Conservation (phyloP, 2,797 vertebrate species). For the Agapornis canus region DNA sequence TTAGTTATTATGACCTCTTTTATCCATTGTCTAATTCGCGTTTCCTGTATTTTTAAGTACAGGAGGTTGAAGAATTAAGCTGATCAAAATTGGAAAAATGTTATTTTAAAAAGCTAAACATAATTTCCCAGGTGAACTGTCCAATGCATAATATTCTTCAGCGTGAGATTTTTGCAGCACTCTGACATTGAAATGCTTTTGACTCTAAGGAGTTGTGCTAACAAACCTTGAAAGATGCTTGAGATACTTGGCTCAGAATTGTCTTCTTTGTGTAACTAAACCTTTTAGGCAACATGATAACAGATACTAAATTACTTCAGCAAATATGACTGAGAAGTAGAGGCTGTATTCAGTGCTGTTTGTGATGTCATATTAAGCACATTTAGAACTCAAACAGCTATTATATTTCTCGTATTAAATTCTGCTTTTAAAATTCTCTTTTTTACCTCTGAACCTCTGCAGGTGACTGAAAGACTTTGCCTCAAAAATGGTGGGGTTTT, state of each 20-base stretch:
- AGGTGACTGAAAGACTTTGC: neutral
- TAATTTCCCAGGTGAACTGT: neutral
- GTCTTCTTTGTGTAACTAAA: neutral
- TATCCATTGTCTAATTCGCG: constrained; percentile 48
- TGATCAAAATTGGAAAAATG: constrained; percentile 8
- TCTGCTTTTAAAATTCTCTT: neutral
- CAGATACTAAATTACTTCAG: neutral
- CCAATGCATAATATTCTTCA: neutral
- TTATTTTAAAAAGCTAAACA: neutral
- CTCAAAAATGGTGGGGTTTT: no score
- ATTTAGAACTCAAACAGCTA: neutral
- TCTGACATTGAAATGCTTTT: neutral
- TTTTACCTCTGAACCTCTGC: neutral
- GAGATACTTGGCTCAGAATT: neutral
- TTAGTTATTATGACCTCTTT: constrained; percentile 30
- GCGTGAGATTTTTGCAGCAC: neutral
- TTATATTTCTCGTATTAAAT: neutral
- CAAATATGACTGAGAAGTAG: neutral
- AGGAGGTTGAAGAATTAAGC: neutral
- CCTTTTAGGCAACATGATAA: neutral
- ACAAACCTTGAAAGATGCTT: neutral
- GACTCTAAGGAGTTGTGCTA: neutral
- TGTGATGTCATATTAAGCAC: neutral
- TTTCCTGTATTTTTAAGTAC: constrained; percentile 51
- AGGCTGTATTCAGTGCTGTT: neutral